Conservation (phyloP, 2,113 vertebrate species). For the Paradisaea rubra region DNA sequence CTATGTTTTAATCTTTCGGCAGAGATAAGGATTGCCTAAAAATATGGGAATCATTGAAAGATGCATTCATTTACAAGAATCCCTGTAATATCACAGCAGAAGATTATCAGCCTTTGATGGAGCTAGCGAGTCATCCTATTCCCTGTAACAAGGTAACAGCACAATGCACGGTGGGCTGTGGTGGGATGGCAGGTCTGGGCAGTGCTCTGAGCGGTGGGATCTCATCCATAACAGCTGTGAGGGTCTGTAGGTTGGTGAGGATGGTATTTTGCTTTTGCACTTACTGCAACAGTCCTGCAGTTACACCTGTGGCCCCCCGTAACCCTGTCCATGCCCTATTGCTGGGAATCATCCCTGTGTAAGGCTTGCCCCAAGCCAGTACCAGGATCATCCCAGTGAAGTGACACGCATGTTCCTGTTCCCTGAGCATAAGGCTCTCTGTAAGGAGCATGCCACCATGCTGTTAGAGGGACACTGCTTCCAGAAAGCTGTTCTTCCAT, state of each 20-base stretch:
- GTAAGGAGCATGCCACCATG: background rate
- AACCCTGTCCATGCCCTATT: fast-evolving
- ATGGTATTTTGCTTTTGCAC: background rate
- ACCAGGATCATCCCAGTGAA: background rate
- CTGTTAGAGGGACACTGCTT: background rate
- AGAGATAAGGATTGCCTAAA: constrained; percentile 63
- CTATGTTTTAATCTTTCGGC: background rate
- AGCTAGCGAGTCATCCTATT: constrained; percentile 7
- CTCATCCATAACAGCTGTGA: background rate
- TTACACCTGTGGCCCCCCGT: background rate
- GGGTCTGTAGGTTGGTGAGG: background rate
- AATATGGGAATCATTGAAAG: constrained; percentile 59
- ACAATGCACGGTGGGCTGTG: background rate
- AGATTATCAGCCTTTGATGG: constrained; percentile 66
- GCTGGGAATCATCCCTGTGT: background rate
- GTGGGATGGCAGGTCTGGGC: background rate
- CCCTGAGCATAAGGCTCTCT: background rate
- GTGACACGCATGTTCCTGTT: background rate
- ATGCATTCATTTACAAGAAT: constrained; percentile 66
- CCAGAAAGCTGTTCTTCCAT: background rate
- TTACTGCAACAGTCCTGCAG: background rate
- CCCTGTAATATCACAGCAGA: constrained; percentile 62
- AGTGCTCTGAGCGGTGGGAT: background rate
- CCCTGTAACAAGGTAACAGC: constrained; percentile 70
- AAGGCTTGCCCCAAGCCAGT: background rate